phyloP scores from a whole-genome alignment of 2,113 vertebrate species.

The Indicator indicator region DNA sequence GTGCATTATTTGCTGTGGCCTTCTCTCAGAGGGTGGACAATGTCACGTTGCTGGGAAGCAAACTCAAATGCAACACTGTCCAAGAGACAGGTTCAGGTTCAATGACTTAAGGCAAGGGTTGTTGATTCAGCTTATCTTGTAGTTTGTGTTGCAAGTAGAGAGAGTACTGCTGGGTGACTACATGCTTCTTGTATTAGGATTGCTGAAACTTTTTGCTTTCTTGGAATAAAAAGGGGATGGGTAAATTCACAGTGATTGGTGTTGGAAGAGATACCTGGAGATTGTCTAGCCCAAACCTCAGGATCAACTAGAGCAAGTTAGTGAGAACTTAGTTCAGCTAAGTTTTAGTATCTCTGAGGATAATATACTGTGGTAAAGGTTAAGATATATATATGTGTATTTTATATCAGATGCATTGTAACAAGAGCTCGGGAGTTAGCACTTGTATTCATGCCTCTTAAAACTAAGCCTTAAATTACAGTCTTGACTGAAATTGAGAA shows the following conservation, averaged over 20 bases:
- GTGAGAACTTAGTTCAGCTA: neutral
- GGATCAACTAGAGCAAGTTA: neutral
- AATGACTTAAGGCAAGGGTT: neutral
- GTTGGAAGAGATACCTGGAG: neutral
- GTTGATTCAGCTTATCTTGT: neutral
- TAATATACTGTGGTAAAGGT: neutral
- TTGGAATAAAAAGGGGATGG: neutral
- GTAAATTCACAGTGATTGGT: neutral
- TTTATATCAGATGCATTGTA: neutral
- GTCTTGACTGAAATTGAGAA: neutral
- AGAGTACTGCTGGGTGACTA: neutral
- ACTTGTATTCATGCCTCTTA: neutral
- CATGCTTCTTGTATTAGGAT: neutral
- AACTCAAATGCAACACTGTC: fast-evolving
- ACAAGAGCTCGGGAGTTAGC: neutral
- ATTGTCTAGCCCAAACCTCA: neutral
- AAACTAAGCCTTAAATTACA: neutral
- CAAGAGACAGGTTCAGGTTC: neutral
- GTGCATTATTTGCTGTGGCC: neutral
- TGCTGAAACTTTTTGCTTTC: neutral
- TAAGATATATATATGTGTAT: neutral
- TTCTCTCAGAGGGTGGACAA: neutral
- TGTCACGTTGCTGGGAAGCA: neutral
- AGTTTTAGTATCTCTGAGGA: neutral
- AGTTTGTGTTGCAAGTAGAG: neutral